Percentiles rank a stretch among this genome's conserved stretches.
Evolutionary conservation across 37 sponge, comb jelly and placozoan genomes (phyloP).

Genomic region (Corticium candelabrum): DNA sequence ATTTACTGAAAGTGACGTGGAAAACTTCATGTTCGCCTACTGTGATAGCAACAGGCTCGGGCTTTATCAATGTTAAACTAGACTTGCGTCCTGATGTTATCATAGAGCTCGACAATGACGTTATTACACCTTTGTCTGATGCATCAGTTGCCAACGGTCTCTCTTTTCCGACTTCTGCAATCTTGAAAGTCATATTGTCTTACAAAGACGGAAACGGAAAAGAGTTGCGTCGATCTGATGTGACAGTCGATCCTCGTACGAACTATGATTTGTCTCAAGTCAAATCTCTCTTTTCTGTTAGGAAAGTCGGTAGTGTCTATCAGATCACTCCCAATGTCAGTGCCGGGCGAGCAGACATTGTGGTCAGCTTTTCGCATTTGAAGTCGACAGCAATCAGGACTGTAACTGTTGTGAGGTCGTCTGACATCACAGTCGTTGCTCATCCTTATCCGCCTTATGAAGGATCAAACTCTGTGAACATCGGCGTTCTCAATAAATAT

Average conservation of each 20-base stretch:
- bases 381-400: background rate
- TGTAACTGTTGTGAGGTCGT: constrained; percentile 5
- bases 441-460: constrained; percentile 1
- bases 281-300: background rate
- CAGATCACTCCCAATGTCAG: background rate
- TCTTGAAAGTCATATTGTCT: background rate
- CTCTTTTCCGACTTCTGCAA: background rate
- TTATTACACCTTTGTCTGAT: background rate
- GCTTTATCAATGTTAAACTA: background rate
- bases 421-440: background rate
- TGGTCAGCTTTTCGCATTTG: background rate
- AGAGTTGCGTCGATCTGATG: background rate
- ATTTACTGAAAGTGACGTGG: background rate
- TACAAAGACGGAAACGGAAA: background rate
- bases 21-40: background rate
- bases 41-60: background rate
- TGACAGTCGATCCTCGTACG: background rate
- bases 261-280: background rate
- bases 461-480: background rate
- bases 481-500: background rate
- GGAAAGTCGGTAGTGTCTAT: background rate
- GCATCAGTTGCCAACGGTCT: background rate
- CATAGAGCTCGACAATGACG: background rate
- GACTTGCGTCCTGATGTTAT: background rate
- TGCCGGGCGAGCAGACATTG: background rate